Evolutionary conservation across 2,888 invertebrate species (phyloP), one percentile per base, ranked within the genome.

Genomic region (Pedicia rivosa): DNA sequence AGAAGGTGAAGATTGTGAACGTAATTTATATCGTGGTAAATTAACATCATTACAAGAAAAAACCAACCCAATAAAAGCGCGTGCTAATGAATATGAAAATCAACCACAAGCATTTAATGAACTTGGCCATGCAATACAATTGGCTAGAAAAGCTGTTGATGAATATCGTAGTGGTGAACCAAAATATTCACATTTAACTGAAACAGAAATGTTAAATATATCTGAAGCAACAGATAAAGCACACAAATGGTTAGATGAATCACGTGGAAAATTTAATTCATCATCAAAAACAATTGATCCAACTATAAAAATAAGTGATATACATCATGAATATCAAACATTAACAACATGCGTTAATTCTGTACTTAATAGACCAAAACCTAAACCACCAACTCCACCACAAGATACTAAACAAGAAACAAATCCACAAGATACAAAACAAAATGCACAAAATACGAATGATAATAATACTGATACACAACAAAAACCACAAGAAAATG

Each of bases 1-100:
- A 51, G 74, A 73, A 44, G 98, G 98, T 4, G 94, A 94, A 58
- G 87, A 95, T 53, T 87, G 92, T 56, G 78, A 79, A 46, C 74
- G 79, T 52, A 57, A 72, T 59, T 66, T 67, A 28, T 78, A 78
- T 54, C 67, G 69, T 42, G 72, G 70, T 48, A 76, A 74, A 51
- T 53, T 78, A 41, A 52, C 63, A 2, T 68, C 69, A 40, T 56
- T 77, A 46, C 67, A 81, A 66, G 70, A 72, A 43, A 70, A 78
- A 59, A 94, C 94, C 8, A 88, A 92, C 54, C 91, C 94, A 1
- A 83, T 95, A 39, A 82, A 82, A 51, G 75, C 75, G 45, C 73
- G 94, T 31, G 76, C 78, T 47, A 61, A 73, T 27, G 95, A 95
- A 58, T 80, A 67, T 46, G 82, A 87, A 53, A 70, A 78, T 10